Percentiles rank a stretch among this genome's conserved stretches.
Evolutionary conservation across 1,140 invertebrate genomes (phyloP).

Genomic region (Oreohelix idahoensis): DNA sequence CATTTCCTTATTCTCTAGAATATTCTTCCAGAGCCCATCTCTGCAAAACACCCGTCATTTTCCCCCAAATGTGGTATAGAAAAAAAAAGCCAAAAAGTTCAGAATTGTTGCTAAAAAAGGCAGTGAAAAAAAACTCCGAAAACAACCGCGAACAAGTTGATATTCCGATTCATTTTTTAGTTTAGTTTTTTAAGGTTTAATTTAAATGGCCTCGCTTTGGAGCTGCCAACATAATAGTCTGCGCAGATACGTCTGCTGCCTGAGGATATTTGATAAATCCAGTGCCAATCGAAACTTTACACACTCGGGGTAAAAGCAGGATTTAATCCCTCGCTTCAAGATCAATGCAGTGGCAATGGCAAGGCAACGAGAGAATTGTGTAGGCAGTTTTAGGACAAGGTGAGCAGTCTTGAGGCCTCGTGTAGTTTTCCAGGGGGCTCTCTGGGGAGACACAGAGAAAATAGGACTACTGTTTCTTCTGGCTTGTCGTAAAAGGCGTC

Average conservation of each 20-base stretch:
- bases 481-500: no score
- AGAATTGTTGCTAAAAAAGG: not conserved
- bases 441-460: no score
- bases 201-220: not conserved
- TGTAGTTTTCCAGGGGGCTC: no score
- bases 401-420: no score
- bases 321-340: not conserved
- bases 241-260: not conserved
- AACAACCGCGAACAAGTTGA: not conserved
- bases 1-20: no score
- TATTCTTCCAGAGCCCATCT: no score
- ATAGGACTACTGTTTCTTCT: no score
- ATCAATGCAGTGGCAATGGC: not conserved
- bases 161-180: not conserved
- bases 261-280: not conserved
- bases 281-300: not conserved
- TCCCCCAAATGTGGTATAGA: no score
- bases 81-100: not conserved
- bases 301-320: not conserved
- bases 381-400: not conserved
- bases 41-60: no score
- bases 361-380: not conserved
- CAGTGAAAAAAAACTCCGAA: not conserved
- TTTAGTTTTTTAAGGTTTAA: not conserved
- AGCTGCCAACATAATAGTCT: not conserved